Evolutionary conservation across 1,140 invertebrate species (phyloP), one percentile per base, ranked within the genome.

Genomic region (Nasonia vitripennis): DNA sequence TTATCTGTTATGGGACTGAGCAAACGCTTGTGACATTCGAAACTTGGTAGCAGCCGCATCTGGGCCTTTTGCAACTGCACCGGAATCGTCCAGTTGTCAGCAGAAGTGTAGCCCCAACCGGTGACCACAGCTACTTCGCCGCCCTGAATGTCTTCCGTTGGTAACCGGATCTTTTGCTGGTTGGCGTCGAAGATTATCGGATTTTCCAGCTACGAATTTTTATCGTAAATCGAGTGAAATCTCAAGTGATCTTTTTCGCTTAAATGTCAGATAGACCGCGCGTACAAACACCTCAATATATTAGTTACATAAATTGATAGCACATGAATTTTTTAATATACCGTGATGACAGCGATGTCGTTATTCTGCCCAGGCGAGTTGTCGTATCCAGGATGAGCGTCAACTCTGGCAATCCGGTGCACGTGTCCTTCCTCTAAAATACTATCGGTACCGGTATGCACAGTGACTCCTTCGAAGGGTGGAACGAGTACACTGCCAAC

Each of bases 261-360:
- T 27, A 27, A 27, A 27, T 27, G 27, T 27, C 27, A 27, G 27
- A 27, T 27, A 34, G 34, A 34, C 34, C 34, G 0, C 34, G 34
- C 34, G 34, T 5, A 2, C 2, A 34, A 34, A 71, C 12, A 81
- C 7, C n/a, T 10, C 10, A 27, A 27, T 51, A 37, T 37, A 37
- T 4, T 37, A 37, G 10, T 45, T 9, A 45, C 1, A 45, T 9
- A 45, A 45, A 45, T 45, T 45, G 1, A 45, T 9, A 45, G 9
- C 41, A 11, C 6, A 9, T 9, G 5, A 45, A 45, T 45, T 10
- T 45, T 10, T 9, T 12, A 34, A 31, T 41, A 81, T 37, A 88
- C 87, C 68, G 27, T 86, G 20, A 88, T 0, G 20, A 88, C 48
- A 6, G 86, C 87, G 27, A 87, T 84, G 55, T 88, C 87, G n/a